Evolutionary conservation across 2,113 vertebrate genomes (phyloP), one percentile per base, ranked within the genome.

Genomic region (Ceyx margarethae): DNA sequence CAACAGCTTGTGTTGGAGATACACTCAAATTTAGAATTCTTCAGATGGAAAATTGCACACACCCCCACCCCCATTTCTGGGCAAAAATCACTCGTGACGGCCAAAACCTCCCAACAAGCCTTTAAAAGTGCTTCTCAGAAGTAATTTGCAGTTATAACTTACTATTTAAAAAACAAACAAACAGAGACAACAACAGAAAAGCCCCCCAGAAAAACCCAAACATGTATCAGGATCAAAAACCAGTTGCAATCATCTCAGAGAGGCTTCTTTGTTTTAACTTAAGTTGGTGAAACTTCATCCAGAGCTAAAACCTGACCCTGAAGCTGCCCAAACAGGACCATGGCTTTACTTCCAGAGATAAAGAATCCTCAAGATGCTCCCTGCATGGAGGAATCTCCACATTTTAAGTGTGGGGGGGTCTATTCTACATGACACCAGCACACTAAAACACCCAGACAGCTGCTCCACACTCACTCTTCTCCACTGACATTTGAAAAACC

Each of bases 311-410:
- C 13, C 5, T 4, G 43, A 15, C 33, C 37, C 67, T 23, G 48
- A 35, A 74, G 45, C 22, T 37, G 17, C 58, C 40, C 46, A 16
- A 25, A 26, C 33, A 37, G 11, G 17, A 35, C 23, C 40, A 16
- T 0, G 0, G n/a, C 58, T 92, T 71, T 11, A 28, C 25, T 65
- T 65, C 46, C 14, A 15, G 5, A 23, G 26, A 26, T 11, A 33
- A 43, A 48, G 58, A 19, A 20, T 17, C 25, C 45, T 82, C 45
- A 17, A 9, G 56, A 33, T 53, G 11, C 40, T 89, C 43, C 79
- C 61, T 4, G 1, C 61, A 21, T 3, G 6, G 67, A 83, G 45
- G 4, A 65, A 43, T 43, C 33, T 56, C 31, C 8, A 2, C 18
- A 11, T 33, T 73, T 76, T 37, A 21, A 20, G n/a, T 15, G 4